A percentile compares a stretch with the other conserved stretches of the same genome.
Evolutionary conservation across 2,888 invertebrate species (phyloP).

Genomic region (Chrysolina americana): DNA sequence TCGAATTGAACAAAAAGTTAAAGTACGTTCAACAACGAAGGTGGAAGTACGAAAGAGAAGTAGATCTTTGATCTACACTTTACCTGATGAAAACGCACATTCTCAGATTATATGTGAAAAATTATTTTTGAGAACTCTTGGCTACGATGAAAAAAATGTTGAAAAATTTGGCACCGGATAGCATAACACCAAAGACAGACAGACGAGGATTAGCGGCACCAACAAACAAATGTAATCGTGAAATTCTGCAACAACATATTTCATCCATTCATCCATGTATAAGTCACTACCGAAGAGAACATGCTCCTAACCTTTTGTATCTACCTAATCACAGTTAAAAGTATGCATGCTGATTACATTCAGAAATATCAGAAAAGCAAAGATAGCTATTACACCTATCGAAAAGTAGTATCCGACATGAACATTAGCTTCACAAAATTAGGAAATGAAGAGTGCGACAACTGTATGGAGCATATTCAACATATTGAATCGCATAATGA

Average conservation of each 20-base stretch:
- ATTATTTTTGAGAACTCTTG: conserved; percentile 22
- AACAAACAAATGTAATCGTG: conserved; percentile 12
- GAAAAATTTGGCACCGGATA: conserved; percentile 12
- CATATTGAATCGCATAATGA: conserved; percentile 3
- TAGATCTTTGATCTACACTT: conserved; percentile 25
- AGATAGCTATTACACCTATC: conserved; percentile 21
- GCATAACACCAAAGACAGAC: conserved; percentile 2
- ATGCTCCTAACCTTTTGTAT: conserved; percentile 1
- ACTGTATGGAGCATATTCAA: conserved; percentile 17
- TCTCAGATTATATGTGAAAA: conserved; percentile 20
- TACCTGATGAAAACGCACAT: conserved; percentile 22
- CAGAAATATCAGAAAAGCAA: conserved; percentile 13
- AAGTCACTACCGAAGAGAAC: conserved; percentile 13
- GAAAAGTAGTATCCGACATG: conserved; percentile 25
- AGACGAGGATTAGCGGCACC: conserved; percentile 14
- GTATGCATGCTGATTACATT: conserved; percentile 11
- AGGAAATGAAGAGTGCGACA: conserved; percentile 28
- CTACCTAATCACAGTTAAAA: conserved; percentile 2
- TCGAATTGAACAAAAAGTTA: conserved; percentile 25
- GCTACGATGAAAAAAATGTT: conserved; percentile 19
- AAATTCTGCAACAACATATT: conserved; percentile 16
- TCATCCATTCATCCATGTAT: conserved; percentile 12
- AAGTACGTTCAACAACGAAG: conserved; percentile 19
- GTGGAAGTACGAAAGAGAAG: conserved; percentile 11
- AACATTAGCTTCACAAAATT: conserved; percentile 31